phyloP scores from a whole-genome alignment of 1,140 invertebrate genomes.

The Archivesica marissinica region DNA sequence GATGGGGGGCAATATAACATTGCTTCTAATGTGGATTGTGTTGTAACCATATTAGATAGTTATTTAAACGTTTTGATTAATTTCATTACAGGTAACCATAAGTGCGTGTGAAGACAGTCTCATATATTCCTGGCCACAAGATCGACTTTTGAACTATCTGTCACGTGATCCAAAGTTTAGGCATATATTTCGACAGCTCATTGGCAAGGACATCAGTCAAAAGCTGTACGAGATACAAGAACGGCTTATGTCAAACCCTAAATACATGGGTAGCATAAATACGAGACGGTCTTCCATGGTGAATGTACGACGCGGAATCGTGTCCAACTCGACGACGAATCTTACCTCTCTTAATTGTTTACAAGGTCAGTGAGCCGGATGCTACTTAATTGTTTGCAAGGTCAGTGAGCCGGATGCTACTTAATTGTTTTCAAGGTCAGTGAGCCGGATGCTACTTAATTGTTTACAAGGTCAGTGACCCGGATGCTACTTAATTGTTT shows the following conservation, averaged over 20 bases:
- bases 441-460: slow-evolving; percentile 48
- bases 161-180: slow-evolving; percentile 89
- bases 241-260: slow-evolving; percentile 49
- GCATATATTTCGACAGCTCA: slow-evolving; percentile 90
- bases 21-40: too few relatives aligned
- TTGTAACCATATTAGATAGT: too few relatives aligned
- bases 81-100: slow-evolving; percentile 88
- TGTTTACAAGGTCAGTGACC: slow-evolving; percentile 57
- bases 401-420: slow-evolving; percentile 42
- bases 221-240: slow-evolving; percentile 87
- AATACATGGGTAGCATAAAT: slow-evolving; percentile 26
- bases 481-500: too few relatives aligned
- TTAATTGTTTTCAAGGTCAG: slow-evolving; percentile 60
- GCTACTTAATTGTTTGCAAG: slow-evolving; percentile 60
- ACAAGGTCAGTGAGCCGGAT: slow-evolving; percentile 56
- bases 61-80: neutral
- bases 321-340: slow-evolving; percentile 56
- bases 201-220: slow-evolving; percentile 94
- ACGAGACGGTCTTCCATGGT: slow-evolving; percentile 63
- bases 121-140: slow-evolving; percentile 91
- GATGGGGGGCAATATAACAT: too few relatives aligned
- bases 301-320: slow-evolving; percentile 59
- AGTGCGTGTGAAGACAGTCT: slow-evolving; percentile 90
- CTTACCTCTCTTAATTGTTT: slow-evolving; percentile 56
- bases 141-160: slow-evolving; percentile 89